These are phyloP conservation scores for Eupithecia subumbrata DNA, from an alignment of 2,888 invertebrate species.

Conservation along the genomic window DNA sequence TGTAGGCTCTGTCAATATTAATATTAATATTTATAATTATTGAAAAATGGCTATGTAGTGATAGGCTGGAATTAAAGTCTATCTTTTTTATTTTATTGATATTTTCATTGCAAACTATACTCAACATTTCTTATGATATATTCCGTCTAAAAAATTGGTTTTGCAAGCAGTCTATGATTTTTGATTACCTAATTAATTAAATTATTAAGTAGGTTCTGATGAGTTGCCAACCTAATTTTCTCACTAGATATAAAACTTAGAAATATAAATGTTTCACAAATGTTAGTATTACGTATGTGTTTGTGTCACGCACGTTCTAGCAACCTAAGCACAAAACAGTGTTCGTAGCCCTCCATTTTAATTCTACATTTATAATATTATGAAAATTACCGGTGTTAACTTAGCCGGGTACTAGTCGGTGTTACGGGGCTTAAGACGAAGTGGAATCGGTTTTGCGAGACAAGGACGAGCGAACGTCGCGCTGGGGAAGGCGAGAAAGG, in stretches of 20 bases:
- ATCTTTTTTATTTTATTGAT: not conserved
- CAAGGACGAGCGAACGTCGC: too few species aligned
- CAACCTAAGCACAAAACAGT: not conserved
- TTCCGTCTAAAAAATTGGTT: not conserved
- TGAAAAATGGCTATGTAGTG: not conserved
- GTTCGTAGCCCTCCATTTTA: not conserved
- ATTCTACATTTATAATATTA: not conserved
- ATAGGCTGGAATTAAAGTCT: not conserved
- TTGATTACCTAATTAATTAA: not conserved
- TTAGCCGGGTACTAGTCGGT: too few species aligned
- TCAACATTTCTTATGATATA: not conserved
- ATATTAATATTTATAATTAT: not conserved
- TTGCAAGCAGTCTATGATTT: not conserved
- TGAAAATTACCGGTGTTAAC: not conserved
- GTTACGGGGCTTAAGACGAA: too few species aligned
- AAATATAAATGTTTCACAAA: not conserved
- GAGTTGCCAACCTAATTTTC: slow-evolving; percentile 15
- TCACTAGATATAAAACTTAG: slow-evolving; percentile 6
- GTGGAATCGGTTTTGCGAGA: too few species aligned
- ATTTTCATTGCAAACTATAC: too few species aligned
- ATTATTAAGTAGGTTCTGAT: not conserved
- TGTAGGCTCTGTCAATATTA: not conserved
- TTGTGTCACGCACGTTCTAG: slow-evolving; percentile 8
- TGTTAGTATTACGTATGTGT: not conserved
- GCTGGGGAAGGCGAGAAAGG: too few species aligned